Percentiles rank a stretch among this genome's conserved stretches.
Evolutionary conservation across 2,797 vertebrate genomes (phyloP).

Genomic region (Argya squamiceps): DNA sequence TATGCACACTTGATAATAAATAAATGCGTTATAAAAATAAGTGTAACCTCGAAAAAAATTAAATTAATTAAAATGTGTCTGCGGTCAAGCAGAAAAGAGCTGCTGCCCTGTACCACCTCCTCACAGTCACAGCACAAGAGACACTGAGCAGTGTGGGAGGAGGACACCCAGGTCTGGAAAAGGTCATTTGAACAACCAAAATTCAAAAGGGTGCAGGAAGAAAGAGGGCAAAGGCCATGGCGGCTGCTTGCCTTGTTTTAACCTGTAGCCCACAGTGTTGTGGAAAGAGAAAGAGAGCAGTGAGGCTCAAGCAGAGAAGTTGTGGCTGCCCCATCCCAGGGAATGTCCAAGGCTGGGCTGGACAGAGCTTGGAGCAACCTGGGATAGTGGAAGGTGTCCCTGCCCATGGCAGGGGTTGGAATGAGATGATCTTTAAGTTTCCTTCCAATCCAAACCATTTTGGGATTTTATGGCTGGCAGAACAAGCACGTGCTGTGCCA

Average conservation of each 20-base stretch:
- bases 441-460: not conserved
- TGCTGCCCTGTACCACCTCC: not conserved
- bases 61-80: not conserved
- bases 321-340: not conserved
- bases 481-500: rapidly evolving
- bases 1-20: not conserved
- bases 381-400: not conserved
- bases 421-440: not conserved
- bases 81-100: rapidly evolving
- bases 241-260: not conserved
- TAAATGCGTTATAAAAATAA: not conserved
- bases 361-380: not conserved
- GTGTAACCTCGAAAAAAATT: not conserved
- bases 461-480: not conserved
- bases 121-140: rapidly evolving
- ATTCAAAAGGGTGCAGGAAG: not conserved
- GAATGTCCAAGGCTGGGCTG: not conserved
- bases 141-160: not conserved
- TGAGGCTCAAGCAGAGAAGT: not conserved
- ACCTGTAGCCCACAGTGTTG: not conserved
- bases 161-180: not conserved
- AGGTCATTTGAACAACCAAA: not conserved
- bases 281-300: not conserved
- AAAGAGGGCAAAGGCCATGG: not conserved
- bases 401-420: not conserved